Evolutionary conservation across 2,888 invertebrate genomes (phyloP), one percentile per base, ranked within the genome.

Genomic region (Neocrepidodera transversa): DNA sequence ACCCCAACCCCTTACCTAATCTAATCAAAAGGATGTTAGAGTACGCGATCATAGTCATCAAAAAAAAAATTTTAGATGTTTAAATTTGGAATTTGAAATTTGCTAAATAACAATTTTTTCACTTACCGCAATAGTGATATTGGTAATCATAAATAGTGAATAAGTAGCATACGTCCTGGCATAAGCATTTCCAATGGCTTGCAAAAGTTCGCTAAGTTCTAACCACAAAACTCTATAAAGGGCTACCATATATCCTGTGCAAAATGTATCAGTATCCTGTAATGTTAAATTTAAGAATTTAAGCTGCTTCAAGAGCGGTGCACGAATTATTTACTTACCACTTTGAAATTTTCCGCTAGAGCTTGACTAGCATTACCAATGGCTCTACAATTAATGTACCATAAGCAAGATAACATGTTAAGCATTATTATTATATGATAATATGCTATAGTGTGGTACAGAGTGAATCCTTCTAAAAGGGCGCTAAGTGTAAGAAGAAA

Each of bases 401-500:
- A 88, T 1, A 88, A 78, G 0, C 87, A 87, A 62, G 87, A 87
- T 72, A 87, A 88, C 88, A 88, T 88, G 68, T 88, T 88, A 48
- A 88, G 86, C 86, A 87, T 88, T 0, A 84, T 87, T 26, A 88
- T 85, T 42, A 88, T 87, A 67, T 88, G 88, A 70, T 84, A 84
- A 70, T 86, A 86, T 0, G 85, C 86, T 1, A 78, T 76, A 0
- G 87, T 88, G 67, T 88, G 88, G 71, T 83, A 83, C 8, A 88
- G 71, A 2, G 85, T 82, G 73, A 86, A 88, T 0, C 87, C 88
- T 42, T 87, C 87, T 58, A 88, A 71, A 10, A 87, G 74, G 1
- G 83, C 83, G 63, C 85, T 86, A 1, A 88, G 77, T 20, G 85
- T 83, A 13, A 87, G 75, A 18, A 87, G 76, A 70, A 87, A 87